A percentile compares a stretch with the other conserved stretches of the same genome.
Evolutionary conservation across 2,113 vertebrate species (phyloP).

Genomic region (Forbesichthys agassizii): DNA sequence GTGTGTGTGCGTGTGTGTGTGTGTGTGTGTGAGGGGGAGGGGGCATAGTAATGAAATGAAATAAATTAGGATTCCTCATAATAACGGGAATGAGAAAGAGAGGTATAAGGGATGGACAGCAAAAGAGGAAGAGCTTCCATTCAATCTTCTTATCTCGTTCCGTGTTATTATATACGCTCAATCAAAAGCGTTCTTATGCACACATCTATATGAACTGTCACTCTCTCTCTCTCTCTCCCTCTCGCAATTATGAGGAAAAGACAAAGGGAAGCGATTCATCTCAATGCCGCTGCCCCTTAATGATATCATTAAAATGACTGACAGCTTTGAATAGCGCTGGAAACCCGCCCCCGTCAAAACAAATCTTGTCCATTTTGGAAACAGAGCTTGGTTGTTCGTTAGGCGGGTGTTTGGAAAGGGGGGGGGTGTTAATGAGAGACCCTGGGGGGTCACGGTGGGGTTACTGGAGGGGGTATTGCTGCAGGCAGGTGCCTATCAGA

Average conservation of each 20-base stretch:
- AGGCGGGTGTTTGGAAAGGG: background rate
- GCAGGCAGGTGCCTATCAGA: constrained; percentile 60
- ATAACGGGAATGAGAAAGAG: constrained; percentile 8
- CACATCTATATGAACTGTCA: constrained; percentile 73
- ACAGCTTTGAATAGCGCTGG: constrained; percentile 74
- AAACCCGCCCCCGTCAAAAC: constrained; percentile 76
- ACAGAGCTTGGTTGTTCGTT: constrained; percentile 72
- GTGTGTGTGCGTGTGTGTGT: constrained; percentile 1
- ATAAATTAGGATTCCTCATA: constrained; percentile 64
- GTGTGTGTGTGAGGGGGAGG: constrained; percentile 1
- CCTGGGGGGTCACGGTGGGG: constrained; percentile 50
- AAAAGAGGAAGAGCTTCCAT: constrained; percentile 65
- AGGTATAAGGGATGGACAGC: constrained; percentile 43
- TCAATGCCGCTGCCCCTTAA: constrained; percentile 75
- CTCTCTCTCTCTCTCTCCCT: constrained; percentile 53
- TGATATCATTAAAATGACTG: constrained; percentile 82
- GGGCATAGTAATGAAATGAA: constrained; percentile 57
- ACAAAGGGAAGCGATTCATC: constrained; percentile 80
- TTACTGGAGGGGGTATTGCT: constrained; percentile 47
- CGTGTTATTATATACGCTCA: constrained; percentile 74
- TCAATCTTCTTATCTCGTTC: constrained; percentile 73
- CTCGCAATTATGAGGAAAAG: constrained; percentile 77
- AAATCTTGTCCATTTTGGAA: constrained; percentile 76
- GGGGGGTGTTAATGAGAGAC: constrained; percentile 65
- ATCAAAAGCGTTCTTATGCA: constrained; percentile 72